Conservation (phyloP, 2,888 invertebrate species). For the Rhingia rostrata region DNA sequence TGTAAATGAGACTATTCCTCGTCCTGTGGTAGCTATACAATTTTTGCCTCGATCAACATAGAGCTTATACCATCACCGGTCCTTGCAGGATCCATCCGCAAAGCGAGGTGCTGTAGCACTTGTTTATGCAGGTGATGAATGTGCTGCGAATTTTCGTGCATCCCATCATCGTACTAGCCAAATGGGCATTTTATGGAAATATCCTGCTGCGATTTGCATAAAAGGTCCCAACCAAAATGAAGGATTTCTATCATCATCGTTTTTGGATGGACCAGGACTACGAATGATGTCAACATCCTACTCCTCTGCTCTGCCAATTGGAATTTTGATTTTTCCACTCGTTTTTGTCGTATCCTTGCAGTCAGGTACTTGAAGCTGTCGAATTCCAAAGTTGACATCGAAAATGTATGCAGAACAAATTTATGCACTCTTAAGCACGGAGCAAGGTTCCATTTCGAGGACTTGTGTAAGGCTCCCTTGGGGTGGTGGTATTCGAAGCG, state of each 20-base stretch:
- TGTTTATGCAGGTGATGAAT: constrained; percentile 49
- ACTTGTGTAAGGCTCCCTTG: constrained; percentile 13
- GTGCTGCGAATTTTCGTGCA: constrained; percentile 51
- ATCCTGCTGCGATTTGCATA: constrained; percentile 54
- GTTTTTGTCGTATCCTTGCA: not conserved
- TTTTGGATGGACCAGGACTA: constrained; percentile 1
- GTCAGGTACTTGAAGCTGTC: constrained; percentile 26
- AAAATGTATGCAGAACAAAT: constrained; percentile 55
- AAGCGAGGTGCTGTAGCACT: not conserved
- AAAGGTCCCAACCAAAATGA: constrained; percentile 44
- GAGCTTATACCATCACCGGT: not conserved
- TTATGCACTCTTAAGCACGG: constrained; percentile 56
- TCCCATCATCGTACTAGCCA: constrained; percentile 11
- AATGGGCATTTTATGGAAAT: constrained; percentile 70
- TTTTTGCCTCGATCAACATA: not conserved
- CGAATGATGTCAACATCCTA: not conserved
- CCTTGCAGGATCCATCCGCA: too few relatives aligned
- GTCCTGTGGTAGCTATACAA: not conserved
- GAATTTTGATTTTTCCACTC: constrained; percentile 23
- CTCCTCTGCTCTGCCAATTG: constrained; percentile 27
- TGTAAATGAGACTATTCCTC: constrained; percentile 33
- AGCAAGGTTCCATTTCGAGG: not conserved
- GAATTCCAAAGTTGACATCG: constrained; percentile 49
- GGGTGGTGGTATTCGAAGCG: not conserved
- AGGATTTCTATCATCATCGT: not conserved